Evolutionary conservation across 1,140 invertebrate species (phyloP), one percentile per base, ranked within the genome.

Genomic region (Drosophila mauritiana): DNA sequence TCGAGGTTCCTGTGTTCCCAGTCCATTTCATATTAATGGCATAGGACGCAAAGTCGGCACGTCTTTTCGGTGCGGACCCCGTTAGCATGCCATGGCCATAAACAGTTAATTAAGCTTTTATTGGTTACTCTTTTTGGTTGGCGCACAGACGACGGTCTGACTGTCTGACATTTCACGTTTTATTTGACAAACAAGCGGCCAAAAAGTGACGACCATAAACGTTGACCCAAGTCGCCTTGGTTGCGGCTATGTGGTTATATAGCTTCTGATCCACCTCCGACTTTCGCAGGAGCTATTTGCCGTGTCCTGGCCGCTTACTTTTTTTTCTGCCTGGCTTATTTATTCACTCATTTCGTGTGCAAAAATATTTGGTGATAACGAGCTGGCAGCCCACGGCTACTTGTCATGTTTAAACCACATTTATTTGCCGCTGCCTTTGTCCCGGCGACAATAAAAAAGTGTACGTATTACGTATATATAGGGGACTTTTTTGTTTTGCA

Each of bases 71-170:
- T 61, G 45, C 56, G 57, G 61, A 25, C 31, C 62, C 80, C 65
- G 80, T 88, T 79, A 88, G 79, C 83, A 86, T 89, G 84, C 79
- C 75, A 88, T 89, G 84, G 80, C 80, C 68, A 84, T 89, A 89
- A 89, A 89, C 84, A 89, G 84, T 89, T 89, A 89, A 89, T 89
- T 89, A 89, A 89, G 85, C 85, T 89, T 89, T 89, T 89, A 89
- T 89, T 89, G 84, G 84, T 78, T 78, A 84, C 80, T 89, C 84
- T 80, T 83, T 90, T 84, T 88, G 77, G 74, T 77, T 64, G 49
- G 51, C 45, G 55, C 56, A 70, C 51, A 43, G 42, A 40, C 42
- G 27, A 39, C 37, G 13, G 51, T 12, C 46, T 11, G 42, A 39
- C 63, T 11, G 63, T 17, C 72, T 80, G 80, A 76, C 84, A 84